Conservation (phyloP, 2,113 vertebrate species). For the Indicator maculatus region DNA sequence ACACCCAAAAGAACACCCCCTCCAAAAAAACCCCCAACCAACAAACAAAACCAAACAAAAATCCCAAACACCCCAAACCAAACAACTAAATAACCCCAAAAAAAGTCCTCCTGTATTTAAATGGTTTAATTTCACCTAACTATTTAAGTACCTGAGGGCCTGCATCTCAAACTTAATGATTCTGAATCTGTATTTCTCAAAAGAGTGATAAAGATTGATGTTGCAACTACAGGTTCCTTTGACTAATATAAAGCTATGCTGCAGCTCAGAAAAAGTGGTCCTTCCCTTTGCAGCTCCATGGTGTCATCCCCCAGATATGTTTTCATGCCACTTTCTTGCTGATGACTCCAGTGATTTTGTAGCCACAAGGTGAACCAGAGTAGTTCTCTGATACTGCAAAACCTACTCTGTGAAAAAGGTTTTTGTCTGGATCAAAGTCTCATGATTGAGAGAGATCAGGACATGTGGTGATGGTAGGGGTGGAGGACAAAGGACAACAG, state of each 20-base stretch:
- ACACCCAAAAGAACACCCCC: too few relatives aligned
- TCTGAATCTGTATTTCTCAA: background rate
- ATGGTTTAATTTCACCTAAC: background rate
- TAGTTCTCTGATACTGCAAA: background rate
- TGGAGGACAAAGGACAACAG: background rate
- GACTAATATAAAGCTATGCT: background rate
- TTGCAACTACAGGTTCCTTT: background rate
- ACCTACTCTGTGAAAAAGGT: background rate
- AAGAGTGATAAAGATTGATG: too few relatives aligned
- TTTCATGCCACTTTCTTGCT: background rate
- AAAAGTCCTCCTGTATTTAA: background rate
- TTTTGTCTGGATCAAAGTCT: constrained; percentile 33
- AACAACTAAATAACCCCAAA: background rate
- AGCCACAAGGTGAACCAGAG: background rate
- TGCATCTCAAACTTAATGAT: background rate
- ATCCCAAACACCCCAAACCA: background rate
- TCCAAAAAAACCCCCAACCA: background rate
- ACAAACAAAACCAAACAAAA: background rate
- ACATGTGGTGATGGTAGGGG: background rate
- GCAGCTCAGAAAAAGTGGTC: background rate
- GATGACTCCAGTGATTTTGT: background rate
- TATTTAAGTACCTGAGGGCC: background rate
- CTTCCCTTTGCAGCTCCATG: background rate
- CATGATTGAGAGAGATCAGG: background rate
- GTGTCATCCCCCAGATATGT: accelerated